Percentiles rank a stretch among this genome's conserved stretches.
phyloP scores from a whole-genome alignment of 2,113 vertebrate genomes.

The Tonatia bakeri region DNA sequence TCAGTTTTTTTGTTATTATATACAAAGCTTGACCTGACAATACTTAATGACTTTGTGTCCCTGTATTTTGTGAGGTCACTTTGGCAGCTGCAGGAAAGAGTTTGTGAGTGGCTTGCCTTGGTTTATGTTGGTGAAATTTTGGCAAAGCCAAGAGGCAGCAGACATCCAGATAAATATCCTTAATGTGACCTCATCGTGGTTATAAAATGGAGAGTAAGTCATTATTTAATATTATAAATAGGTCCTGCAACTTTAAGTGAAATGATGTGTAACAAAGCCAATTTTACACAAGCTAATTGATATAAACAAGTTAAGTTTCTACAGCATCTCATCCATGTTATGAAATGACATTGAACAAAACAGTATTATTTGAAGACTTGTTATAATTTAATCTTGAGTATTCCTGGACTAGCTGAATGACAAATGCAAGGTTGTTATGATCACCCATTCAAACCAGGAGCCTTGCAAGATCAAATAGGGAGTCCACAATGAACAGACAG shows the following conservation, averaged over 20 bases:
- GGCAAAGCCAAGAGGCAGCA: neutral
- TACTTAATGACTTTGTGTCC: neutral
- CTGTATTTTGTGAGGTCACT: neutral
- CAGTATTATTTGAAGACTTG: no score
- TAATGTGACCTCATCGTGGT: neutral
- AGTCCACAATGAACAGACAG: neutral
- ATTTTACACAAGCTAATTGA: neutral
- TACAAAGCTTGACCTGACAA: neutral
- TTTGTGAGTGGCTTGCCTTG: neutral
- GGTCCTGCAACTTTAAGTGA: neutral
- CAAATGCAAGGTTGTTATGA: neutral
- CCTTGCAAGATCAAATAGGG: neutral
- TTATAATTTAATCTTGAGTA: neutral
- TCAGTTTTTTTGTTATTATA: neutral
- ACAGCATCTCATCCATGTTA: neutral
- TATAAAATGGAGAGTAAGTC: neutral
- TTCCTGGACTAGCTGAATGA: neutral
- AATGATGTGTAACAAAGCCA: neutral
- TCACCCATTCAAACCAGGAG: neutral
- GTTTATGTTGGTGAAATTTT: neutral
- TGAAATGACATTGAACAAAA: neutral
- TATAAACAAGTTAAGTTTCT: neutral
- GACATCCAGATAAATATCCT: neutral
- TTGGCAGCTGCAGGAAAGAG: neutral
- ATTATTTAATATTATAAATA: neutral